Base-by-base conservation (phyloP, 2,797 vertebrate genomes). In the Buphagus erythrorhynchus region DNA sequence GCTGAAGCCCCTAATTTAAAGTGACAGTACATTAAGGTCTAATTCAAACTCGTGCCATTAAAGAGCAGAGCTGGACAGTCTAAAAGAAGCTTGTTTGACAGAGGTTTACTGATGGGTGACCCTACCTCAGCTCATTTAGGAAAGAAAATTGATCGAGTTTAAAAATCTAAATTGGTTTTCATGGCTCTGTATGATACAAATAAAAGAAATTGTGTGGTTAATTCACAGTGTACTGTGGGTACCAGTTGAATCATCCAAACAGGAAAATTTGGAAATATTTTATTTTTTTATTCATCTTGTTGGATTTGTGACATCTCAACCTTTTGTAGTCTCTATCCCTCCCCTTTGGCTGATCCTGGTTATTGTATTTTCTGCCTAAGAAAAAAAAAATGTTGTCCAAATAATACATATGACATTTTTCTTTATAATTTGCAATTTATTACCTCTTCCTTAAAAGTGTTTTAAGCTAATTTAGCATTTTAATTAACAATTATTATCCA, bases 11-110 rank as follows among this genome's bases (percentile, higher is more conserved):
- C 79, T 95, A 91, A 96, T 86, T 73, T 94, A 88, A 95, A 96
- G 71, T 92, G 90, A 92, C 95, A 95, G 29, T 63, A 88, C 77
- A 61, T 90, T 90, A 84, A 84, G 80, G 55, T 91, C 85, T 94
- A 95, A 96, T 96, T 97, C 89, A 67, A 93, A 82, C 78, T 59
- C 35, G 91, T 97, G 71, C 87, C 68, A 95, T 87, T 95, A 94
- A 92, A 95, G 16, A 96, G 43, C 84, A 92, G 54, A 88, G 75
- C 66, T 84, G 71, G 93, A 89, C 94, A 86, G 78, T 63, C 59
- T 81, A 18, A 77, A 92, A 93, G 94, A 80, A 49, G 40, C 80
- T 43, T 5, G 4, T 75, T 71, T 94, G 90, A 68, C 92, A 96
- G 89, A 92, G 93, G 36, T 36, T 82, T 94, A 90, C 88, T 95